phyloP scores from a whole-genome alignment of 2,888 invertebrate species.

The Drosophila tanythrix region DNA sequence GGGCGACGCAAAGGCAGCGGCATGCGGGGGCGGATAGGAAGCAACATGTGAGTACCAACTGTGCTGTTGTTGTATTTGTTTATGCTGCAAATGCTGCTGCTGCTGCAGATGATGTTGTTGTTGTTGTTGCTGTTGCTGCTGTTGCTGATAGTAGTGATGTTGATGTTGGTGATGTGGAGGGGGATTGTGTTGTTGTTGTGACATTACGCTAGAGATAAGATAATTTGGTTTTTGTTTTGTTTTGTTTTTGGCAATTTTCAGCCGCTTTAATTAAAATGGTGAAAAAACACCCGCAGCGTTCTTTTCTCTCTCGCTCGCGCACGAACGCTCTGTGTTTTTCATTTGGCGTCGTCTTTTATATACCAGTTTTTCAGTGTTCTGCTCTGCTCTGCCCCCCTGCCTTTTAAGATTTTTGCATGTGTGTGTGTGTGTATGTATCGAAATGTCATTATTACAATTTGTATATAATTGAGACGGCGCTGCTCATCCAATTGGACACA shows the following conservation, averaged over 20 bases:
- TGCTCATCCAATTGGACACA: constrained; percentile 24
- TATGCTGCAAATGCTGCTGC: constrained; percentile 53
- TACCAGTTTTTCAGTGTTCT: constrained; percentile 75
- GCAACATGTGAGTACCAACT: constrained; percentile 81
- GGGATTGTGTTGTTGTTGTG: constrained; percentile 68
- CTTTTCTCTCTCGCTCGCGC: constrained; percentile 53
- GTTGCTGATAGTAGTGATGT: constrained; percentile 48
- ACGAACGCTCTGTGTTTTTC: constrained; percentile 65
- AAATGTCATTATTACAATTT: constrained; percentile 64
- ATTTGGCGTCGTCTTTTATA: constrained; percentile 81
- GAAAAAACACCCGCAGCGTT: constrained; percentile 40
- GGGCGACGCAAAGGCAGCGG: constrained; percentile 50
- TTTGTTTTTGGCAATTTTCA: constrained; percentile 47
- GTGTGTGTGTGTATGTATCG: constrained; percentile 72
- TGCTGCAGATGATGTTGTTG: constrained; percentile 45
- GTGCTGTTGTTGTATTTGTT: constrained; percentile 59
- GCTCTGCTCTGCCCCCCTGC: constrained; percentile 46
- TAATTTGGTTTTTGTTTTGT: constrained; percentile 23
- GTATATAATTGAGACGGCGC: constrained; percentile 31
- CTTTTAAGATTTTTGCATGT: constrained; percentile 26
- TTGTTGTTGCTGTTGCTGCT: constrained; percentile 37
- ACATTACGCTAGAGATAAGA: constrained; percentile 66
- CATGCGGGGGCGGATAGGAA: constrained; percentile 67
- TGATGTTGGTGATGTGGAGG: constrained; percentile 54
- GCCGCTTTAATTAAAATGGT: constrained; percentile 33